Evolutionary conservation across 30 jellyfish, hydroid and myxozoan species (phyloP), one percentile per base, ranked within the genome.

Genomic region (Hydra vulgaris): DNA sequence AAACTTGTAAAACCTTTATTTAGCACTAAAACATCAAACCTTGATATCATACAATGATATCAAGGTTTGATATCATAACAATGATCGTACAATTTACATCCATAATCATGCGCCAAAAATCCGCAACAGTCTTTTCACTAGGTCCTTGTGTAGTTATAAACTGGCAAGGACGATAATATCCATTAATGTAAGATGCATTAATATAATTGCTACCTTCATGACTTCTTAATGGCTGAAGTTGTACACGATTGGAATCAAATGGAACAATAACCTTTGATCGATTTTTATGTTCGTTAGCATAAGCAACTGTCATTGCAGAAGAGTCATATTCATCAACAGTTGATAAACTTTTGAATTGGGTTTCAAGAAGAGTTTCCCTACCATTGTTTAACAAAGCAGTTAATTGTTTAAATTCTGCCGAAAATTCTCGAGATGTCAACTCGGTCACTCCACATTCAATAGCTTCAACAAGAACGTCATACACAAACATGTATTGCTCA

Each of bases 401-500:
- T 20, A 87, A 79, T n/a, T 75, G 79, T 74, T 87, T 92, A 83
- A 83, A 92, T 18, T 87, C 84, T 26, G 76, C 21, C 7, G 82
- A 52, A 19, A 92, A 80, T 20, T 83, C 80, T n/a, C 56, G 68
- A 21, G 95, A 87, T 21, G 89, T 66, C 4, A 92, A 78, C 74
- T 86, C 98, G 0, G 98, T 92, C 24, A 81, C 61, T 17, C 97
- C 97, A 20, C 90, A 87, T 56, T 79, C 87, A 70, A 92, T 92
- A 69, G 96, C 95, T 81, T 92, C 98, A 86, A 84, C 81, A 25
- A 92, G 74, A 23, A 89, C 96, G 25, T 83, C 96, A 67, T 92
- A 95, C 17, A 92, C 82, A 66, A 92, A 92, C 54, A 83, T 73
- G 73, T 92, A 92, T 53, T 92, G 98, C 77, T 87, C 96, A 53